phyloP scores from a whole-genome alignment of 2,113 vertebrate genomes.

The Orcinus orca region DNA sequence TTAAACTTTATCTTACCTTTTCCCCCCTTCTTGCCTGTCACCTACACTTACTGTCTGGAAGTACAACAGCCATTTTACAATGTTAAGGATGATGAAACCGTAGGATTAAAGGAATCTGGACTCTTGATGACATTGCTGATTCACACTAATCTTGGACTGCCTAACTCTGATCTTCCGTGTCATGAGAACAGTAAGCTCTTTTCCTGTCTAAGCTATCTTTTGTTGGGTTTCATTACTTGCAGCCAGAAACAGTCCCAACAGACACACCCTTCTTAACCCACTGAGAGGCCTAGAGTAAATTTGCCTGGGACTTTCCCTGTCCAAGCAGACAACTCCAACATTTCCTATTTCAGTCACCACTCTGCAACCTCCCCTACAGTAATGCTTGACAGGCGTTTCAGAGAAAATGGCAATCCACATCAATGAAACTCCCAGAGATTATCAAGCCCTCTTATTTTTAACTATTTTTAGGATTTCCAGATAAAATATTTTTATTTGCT shows the following conservation, averaged over 20 bases:
- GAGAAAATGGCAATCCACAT: neutral
- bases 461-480: slow-evolving; percentile 2
- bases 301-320: neutral
- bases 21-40: neutral
- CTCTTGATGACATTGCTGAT: neutral
- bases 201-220: neutral
- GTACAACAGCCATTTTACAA: neutral
- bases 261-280: neutral
- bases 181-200: neutral
- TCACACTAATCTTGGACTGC: neutral
- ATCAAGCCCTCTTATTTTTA: slow-evolving; percentile 27
- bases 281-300: neutral
- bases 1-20: neutral
- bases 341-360: neutral
- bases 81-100: neutral
- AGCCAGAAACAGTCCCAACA: neutral
- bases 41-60: neutral
- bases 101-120: neutral
- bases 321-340: neutral
- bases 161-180: neutral
- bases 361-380: neutral
- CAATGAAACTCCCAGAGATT: neutral
- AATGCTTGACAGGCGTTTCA: neutral
- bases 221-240: neutral
- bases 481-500: slow-evolving; percentile 38